Evolutionary conservation across 2,797 vertebrate genomes (phyloP), one percentile per base, ranked within the genome.

Genomic region (Chrysocyon brachyurus): DNA sequence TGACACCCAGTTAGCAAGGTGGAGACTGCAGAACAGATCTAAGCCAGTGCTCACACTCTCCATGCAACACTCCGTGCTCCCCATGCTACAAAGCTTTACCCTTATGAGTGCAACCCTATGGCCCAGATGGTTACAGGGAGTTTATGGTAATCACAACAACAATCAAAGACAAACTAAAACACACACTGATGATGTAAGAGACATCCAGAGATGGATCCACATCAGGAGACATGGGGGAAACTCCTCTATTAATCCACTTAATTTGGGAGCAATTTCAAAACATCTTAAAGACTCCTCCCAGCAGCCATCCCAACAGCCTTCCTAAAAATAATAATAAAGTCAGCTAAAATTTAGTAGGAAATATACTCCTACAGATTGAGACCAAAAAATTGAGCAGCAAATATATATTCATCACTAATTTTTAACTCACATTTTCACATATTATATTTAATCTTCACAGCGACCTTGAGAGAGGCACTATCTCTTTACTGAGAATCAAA

Each of bases 231-330:
- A 9, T 1, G 7, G 19, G 57, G 22, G 19, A 81, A 46, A 36
- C 31, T n/a, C 66, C 57, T 59, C 68, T 75, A 36, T 21, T 33
- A 81, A 85, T n/a, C 56, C 17, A 75, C 49, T 72, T n/a, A 87
- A 73, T 54, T 70, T 89, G 87, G 70, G 36, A 93, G 79, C 52
- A 52, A 66, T 70, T 93, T 86, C 72, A 90, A 66, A 92, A 87
- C 26, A 83, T 75, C 68, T 61, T 49, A 52, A 90, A 94, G 77
- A 86, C 14, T 26, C 31, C 36, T 14, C 36, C 17, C 52, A 87
- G 36, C 22, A 73, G 86, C 61, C 90, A 61, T 70, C 46, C 31
- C 11, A n/a, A 82, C 0, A 83, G 11, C 21, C 56, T 90, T 82
- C 59, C 70, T 81, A 87, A 90, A 82, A 81, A 54, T n/a, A 83